These are phyloP conservation scores for Pseudopleuronectes americanus DNA, from an alignment of 2,797 vertebrate genomes.

Conservation along the genomic window DNA sequence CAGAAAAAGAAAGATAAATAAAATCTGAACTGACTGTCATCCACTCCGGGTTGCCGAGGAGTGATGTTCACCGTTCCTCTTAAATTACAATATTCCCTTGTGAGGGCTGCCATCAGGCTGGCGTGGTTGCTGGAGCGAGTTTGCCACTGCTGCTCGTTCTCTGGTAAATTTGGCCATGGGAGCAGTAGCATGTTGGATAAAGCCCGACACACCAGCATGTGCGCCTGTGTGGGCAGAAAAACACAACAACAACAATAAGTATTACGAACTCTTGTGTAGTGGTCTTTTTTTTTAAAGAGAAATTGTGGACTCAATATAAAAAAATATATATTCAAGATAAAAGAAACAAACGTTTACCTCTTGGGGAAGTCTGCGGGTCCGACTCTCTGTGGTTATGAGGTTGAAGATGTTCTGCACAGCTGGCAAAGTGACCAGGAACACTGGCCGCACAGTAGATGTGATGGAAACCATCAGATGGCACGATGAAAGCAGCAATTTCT, in stretches of 20 bases:
- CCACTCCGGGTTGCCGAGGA: conserved; percentile 65
- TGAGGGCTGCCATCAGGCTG: conserved; percentile 91
- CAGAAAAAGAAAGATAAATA: background rate
- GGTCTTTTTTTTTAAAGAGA: too few species aligned
- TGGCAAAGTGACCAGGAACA: conserved; percentile 93
- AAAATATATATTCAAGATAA: background rate
- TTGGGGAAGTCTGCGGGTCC: conserved; percentile 88
- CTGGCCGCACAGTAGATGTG: conserved; percentile 93
- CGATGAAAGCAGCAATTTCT: conserved; percentile 93
- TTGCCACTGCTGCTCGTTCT: conserved; percentile 95
- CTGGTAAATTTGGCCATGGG: conserved; percentile 94
- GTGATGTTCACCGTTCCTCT: conserved; percentile 83
- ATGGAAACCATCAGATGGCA: conserved; percentile 95
- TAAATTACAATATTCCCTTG: conserved; percentile 89
- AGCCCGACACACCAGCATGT: conserved; percentile 93
- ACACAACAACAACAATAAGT: conserved; percentile 13
- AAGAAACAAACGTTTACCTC: conserved; percentile 83
- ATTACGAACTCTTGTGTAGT: background rate
- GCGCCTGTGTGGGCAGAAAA: conserved; percentile 82
- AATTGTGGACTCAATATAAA: too few species aligned
- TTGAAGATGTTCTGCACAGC: conserved; percentile 96
- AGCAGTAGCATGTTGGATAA: conserved; percentile 95
- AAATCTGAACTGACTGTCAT: conserved; percentile 63
- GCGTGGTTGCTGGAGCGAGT: conserved; percentile 92
- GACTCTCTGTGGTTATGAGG: conserved; percentile 91